Evolutionary conservation across 2,888 invertebrate genomes (phyloP).

Genomic region (Ceriagrion tenellum): DNA sequence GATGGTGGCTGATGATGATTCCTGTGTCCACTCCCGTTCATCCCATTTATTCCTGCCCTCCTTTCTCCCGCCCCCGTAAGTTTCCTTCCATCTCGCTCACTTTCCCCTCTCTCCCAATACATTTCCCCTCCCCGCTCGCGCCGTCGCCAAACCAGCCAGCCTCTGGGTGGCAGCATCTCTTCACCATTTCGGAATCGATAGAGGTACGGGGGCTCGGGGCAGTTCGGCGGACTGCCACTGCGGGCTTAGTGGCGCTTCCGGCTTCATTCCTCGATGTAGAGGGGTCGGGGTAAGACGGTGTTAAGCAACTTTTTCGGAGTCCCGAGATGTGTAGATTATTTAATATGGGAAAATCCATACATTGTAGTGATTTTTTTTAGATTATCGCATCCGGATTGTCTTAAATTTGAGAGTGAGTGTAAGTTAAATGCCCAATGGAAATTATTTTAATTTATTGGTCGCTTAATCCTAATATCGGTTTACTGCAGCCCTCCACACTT

Average conservation of each 20-base stretch:
- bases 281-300: too few species aligned
- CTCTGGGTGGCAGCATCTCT: conserved; percentile 15
- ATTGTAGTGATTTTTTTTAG: too few species aligned
- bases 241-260: conserved; percentile 41
- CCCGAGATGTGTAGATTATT: too few species aligned
- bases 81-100: not conserved
- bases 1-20: not conserved
- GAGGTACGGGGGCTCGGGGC: conserved; percentile 40
- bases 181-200: conserved; percentile 50
- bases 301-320: too few species aligned
- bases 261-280: not conserved
- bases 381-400: too few species aligned
- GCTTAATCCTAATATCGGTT: too few species aligned
- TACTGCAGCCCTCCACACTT: too few species aligned
- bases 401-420: too few species aligned
- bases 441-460: too few species aligned
- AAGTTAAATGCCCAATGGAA: too few species aligned
- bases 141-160: conserved; percentile 24
- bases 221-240: conserved; percentile 51
- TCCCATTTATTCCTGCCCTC: not conserved
- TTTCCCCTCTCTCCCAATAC: not conserved
- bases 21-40: not conserved
- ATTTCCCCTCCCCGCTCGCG: not conserved
- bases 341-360: too few species aligned
- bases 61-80: not conserved